A percentile compares a stretch with the other conserved stretches of the same genome.
Evolutionary conservation across 2,113 vertebrate genomes (phyloP).

Genomic region (Melanotaenia duboulayi): DNA sequence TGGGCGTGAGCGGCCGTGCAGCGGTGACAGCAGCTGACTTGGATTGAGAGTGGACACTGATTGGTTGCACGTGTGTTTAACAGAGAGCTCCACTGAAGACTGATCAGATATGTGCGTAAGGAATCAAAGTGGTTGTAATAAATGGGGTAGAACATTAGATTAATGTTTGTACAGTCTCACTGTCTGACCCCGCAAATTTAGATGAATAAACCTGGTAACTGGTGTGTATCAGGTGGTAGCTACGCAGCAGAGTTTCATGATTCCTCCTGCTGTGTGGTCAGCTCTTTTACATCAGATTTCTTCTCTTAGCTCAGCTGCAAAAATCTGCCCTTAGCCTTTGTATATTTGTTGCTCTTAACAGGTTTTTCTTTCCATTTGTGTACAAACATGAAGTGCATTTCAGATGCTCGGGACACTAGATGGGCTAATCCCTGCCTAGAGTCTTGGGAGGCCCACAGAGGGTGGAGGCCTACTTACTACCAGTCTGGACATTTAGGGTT

Average conservation of each 20-base stretch:
- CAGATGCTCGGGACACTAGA: background rate
- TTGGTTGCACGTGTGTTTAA: conserved; percentile 22
- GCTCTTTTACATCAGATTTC: background rate
- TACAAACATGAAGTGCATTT: conserved; percentile 33
- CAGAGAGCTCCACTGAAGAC: background rate
- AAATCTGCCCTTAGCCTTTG: conserved; percentile 1
- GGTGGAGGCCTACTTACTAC: conserved; percentile 20
- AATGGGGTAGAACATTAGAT: conserved; percentile 1
- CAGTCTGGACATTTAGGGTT: conserved; percentile 55
- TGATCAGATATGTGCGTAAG: background rate
- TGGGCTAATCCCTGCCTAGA: conserved; percentile 47
- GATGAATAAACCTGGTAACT: background rate
- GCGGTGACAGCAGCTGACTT: conserved; percentile 32
- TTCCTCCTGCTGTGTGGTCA: background rate
- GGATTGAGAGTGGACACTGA: conserved; percentile 6
- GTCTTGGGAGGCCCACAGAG: background rate
- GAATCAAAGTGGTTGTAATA: background rate
- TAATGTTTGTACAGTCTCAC: background rate
- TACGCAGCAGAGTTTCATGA: background rate
- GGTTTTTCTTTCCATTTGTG: conserved; percentile 6
- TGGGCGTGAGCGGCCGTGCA: background rate
- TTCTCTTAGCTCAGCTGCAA: background rate
- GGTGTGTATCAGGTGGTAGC: too few species aligned
- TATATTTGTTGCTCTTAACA: background rate
- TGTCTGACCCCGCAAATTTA: background rate